phyloP scores from a whole-genome alignment of 2,888 invertebrate genomes.

The Cephus pygmeus region DNA sequence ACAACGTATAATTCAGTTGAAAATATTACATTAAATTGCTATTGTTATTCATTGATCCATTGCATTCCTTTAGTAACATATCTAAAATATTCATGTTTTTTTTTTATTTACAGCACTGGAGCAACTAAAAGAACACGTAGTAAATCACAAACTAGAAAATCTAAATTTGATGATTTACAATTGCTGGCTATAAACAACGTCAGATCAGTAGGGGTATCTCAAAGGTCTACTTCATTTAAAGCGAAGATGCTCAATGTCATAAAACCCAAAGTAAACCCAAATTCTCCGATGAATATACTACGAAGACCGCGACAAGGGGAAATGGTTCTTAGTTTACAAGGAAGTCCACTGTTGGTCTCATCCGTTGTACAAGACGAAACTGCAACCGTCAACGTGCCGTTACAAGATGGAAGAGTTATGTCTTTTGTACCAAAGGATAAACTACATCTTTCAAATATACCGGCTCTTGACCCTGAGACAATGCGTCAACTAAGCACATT shows the following conservation, averaged over 20 bases:
- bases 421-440: conserved; percentile 72
- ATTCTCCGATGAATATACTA: conserved; percentile 72
- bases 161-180: conserved; percentile 23
- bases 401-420: conserved; percentile 73
- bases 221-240: too few relatives aligned
- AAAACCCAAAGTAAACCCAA: conserved; percentile 70
- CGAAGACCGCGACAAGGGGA: conserved; percentile 74
- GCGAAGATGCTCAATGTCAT: conserved; percentile 29
- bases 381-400: conserved; percentile 76
- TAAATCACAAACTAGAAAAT: conserved; percentile 32
- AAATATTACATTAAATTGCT: too few relatives aligned
- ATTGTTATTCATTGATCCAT: too few relatives aligned
- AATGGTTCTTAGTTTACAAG: conserved; percentile 76
- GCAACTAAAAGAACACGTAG: conserved; percentile 30
- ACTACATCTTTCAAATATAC: conserved; percentile 64
- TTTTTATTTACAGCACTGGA: background rate
- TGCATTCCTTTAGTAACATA: too few relatives aligned
- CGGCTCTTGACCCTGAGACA: conserved; percentile 59
- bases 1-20: too few relatives aligned
- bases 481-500: conserved; percentile 51
- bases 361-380: conserved; percentile 66
- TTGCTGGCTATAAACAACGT: too few relatives aligned
- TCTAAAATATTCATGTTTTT: too few relatives aligned
- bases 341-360: conserved; percentile 75
- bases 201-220: too few relatives aligned